A percentile compares a stretch with the other conserved stretches of the same genome.
Evolutionary conservation across 2,113 vertebrate species (phyloP).

Genomic region (Takifugu flavidus): DNA sequence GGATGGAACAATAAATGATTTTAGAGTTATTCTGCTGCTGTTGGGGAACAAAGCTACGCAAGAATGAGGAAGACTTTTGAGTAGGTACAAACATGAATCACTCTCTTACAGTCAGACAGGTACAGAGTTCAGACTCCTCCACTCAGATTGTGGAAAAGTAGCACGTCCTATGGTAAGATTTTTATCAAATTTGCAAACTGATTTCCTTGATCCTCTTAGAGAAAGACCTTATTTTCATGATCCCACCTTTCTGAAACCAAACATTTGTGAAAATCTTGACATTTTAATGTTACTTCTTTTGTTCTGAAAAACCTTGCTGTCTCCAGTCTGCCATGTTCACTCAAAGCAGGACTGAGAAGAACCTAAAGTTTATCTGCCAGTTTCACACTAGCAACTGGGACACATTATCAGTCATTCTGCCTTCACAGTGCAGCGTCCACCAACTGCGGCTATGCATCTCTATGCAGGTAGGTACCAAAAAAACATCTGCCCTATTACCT

Average conservation of each 20-base stretch:
- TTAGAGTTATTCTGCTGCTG: too few species aligned
- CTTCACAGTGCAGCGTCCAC: conserved; percentile 68
- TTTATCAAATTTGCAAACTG: too few species aligned
- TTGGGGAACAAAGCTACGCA: not conserved
- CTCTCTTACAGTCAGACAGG: not conserved
- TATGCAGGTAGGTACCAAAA: conserved; percentile 40
- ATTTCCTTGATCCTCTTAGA: too few species aligned
- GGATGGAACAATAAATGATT: too few species aligned
- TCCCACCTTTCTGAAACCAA: too few species aligned
- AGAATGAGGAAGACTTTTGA: not conserved
- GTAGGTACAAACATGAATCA: not conserved
- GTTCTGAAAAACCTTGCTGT: conserved; percentile 37
- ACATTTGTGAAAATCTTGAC: too few species aligned
- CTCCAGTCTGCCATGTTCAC: not conserved
- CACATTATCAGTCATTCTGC: conserved; percentile 59
- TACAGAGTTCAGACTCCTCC: not conserved
- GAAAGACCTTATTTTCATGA: too few species aligned
- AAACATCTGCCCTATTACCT: too few species aligned
- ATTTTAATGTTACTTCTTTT: too few species aligned
- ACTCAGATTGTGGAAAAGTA: too few species aligned
- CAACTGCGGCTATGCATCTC: conserved; percentile 72
- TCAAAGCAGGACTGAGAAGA: conserved; percentile 43
- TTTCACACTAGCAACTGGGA: conserved; percentile 32
- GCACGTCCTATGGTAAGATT: too few species aligned
- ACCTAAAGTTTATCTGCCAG: conserved; percentile 67